A percentile compares a stretch with the other conserved stretches of the same genome.
Evolutionary conservation across 2,797 vertebrate species (phyloP).

Genomic region (Chloroceryle amazona): DNA sequence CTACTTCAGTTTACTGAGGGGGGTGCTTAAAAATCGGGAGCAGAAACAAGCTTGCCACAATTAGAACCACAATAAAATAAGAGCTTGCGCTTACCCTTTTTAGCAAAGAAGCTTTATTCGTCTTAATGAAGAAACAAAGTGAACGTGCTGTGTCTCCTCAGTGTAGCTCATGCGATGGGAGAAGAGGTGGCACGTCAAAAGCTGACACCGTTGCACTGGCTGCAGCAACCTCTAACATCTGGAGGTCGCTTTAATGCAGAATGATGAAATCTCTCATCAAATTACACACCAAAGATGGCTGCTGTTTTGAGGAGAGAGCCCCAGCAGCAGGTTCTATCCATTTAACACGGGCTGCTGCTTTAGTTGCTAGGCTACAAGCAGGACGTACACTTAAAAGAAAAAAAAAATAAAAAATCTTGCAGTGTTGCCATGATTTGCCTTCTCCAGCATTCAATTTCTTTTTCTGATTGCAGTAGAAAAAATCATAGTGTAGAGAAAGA

Average conservation of each 20-base stretch:
- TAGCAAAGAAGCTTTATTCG: not conserved
- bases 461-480: not conserved
- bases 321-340: conserved; percentile 47
- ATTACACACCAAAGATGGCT: conserved; percentile 80
- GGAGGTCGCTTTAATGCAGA: conserved; percentile 17
- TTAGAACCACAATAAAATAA: not conserved
- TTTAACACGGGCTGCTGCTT: conserved; percentile 41
- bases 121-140: not conserved
- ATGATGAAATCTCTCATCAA: conserved; percentile 66
- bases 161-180: not conserved
- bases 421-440: not conserved
- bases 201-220: not conserved
- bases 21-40: not conserved
- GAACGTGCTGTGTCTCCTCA: rapidly evolving
- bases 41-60: not conserved
- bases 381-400: conserved; percentile 30
- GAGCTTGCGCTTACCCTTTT: not conserved
- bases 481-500: not conserved
- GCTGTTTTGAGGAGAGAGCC: conserved; percentile 68
- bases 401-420: not conserved
- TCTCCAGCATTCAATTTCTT: not conserved
- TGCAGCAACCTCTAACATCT: conserved; percentile 6
- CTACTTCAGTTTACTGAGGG: not conserved
- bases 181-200: not conserved
- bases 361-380: conserved; percentile 76